A percentile compares a stretch with the other conserved stretches of the same genome.
These are phyloP conservation scores for Strigops habroptila DNA, from an alignment of 2,113 vertebrate species.

Conservation along the genomic window DNA sequence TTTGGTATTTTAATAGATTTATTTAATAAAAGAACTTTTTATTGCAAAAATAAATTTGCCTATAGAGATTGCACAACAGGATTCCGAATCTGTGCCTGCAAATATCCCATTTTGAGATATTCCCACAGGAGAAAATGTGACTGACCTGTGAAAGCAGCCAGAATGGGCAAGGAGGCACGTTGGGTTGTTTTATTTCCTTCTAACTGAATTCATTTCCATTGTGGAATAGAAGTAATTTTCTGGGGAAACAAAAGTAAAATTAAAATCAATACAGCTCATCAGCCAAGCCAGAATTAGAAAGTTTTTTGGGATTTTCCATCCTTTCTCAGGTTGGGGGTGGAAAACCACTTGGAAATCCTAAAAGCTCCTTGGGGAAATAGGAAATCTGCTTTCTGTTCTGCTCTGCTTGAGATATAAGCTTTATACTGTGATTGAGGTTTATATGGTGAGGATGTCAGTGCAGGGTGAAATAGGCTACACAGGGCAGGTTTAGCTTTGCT, in stretches of 20 bases:
- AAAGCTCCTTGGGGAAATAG: background rate
- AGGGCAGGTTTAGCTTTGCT: background rate
- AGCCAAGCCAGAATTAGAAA: background rate
- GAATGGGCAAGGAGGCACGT: background rate
- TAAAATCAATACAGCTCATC: background rate
- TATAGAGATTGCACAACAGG: accelerated
- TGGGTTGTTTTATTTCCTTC: too few species aligned
- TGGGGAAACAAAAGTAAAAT: background rate
- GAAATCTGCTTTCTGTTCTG: background rate
- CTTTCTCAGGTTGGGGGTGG: background rate
- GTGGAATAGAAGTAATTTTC: background rate
- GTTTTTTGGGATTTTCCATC: background rate
- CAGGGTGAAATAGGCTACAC: background rate
- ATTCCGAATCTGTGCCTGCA: background rate
- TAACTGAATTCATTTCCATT: background rate
- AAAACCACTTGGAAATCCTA: background rate
- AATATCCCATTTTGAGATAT: background rate
- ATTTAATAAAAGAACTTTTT: background rate
- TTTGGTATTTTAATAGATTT: background rate
- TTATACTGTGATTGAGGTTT: background rate
- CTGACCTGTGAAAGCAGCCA: background rate
- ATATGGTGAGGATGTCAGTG: background rate
- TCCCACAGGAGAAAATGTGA: background rate
- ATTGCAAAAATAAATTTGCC: background rate
- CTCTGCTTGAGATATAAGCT: background rate